Conservation (phyloP, 1,140 invertebrate genomes). For the Probaryconus sp. region DNA sequence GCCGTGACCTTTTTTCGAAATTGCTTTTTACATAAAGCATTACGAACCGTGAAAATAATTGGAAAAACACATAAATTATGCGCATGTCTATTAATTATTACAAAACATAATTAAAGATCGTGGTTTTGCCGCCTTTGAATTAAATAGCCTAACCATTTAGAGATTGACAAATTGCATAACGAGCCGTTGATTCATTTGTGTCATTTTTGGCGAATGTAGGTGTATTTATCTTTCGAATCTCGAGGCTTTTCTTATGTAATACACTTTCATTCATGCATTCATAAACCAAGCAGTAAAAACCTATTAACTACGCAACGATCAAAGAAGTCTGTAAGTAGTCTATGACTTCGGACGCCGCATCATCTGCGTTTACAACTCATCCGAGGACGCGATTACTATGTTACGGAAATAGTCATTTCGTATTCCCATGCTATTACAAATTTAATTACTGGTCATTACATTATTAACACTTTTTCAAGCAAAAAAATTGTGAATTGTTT, state of each 20-base stretch:
- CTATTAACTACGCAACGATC: constrained; percentile 23
- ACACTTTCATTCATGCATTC: constrained; percentile 39
- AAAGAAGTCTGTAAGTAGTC: constrained; percentile 16
- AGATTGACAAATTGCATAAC: constrained; percentile 28
- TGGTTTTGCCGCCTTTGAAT: no score
- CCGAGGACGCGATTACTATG: constrained; percentile 27
- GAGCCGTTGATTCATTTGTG: constrained; percentile 17
- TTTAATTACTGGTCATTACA: not conserved
- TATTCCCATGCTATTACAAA: not conserved
- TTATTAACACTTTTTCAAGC: no score
- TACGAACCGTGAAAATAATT: no score
- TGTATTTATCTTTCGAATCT: constrained; percentile 12
- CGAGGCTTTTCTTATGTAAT: constrained; percentile 4
- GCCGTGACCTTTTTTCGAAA: no score
- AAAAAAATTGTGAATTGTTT: not conserved
- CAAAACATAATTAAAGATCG: no score
- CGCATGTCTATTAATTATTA: no score
- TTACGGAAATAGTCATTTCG: not conserved
- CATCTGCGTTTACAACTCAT: constrained; percentile 5
- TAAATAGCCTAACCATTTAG: not conserved
- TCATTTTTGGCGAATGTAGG: constrained; percentile 26
- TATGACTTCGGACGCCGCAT: constrained; percentile 8
- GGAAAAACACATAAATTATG: no score
- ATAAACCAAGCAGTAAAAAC: constrained; percentile 23
- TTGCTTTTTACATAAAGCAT: no score